These are phyloP conservation scores for Tetramorium simillimum DNA, from an alignment of 1,140 invertebrate genomes.

Conservation along the genomic window DNA sequence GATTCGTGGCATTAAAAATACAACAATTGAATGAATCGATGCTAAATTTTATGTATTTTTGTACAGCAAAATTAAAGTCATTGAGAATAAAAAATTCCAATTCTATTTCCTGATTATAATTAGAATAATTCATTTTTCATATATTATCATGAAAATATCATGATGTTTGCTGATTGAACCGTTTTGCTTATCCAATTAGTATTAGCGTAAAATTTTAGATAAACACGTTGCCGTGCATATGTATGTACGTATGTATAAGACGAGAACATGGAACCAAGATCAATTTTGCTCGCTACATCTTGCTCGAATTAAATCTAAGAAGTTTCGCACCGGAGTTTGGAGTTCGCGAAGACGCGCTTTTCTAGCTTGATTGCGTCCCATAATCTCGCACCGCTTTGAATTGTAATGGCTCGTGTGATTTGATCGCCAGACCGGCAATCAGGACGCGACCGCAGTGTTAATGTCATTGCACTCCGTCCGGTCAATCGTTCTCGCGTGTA, in stretches of 20 bases:
- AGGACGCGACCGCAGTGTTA: conserved; percentile 27
- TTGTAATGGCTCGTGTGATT: conserved; percentile 35
- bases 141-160: background rate
- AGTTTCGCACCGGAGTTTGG: conserved; percentile 32
- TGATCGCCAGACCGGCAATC: conserved; percentile 25
- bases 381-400: conserved; percentile 24
- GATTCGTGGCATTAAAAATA: background rate
- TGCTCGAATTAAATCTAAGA: conserved; percentile 30
- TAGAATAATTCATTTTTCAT: background rate
- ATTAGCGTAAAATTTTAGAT: background rate
- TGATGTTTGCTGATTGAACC: background rate
- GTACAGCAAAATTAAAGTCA: background rate
- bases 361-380: conserved; percentile 32
- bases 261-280: background rate
- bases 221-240: background rate
- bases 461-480: conserved; percentile 41
- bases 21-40: background rate
- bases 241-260: background rate
- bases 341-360: conserved; percentile 17
- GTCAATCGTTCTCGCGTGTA: conserved; percentile 45
- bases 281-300: background rate
- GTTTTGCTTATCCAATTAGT: background rate
- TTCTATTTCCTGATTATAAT: background rate
- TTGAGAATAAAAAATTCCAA: background rate
- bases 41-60: background rate